Evolutionary conservation across 2,888 invertebrate genomes (phyloP).

Genomic region (Lochmaea capreae): DNA sequence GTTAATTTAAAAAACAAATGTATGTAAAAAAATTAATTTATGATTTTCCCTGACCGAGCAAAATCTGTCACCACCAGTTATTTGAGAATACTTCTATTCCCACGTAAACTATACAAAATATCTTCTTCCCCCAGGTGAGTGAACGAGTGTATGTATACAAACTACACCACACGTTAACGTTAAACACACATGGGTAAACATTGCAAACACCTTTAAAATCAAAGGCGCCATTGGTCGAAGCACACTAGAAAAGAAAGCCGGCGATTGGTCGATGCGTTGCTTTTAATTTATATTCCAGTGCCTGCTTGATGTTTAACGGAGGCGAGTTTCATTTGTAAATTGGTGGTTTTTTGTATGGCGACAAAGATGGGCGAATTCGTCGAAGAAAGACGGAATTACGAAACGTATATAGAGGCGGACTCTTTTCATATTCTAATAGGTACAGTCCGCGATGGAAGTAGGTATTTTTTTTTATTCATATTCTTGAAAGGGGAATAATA

Average conservation of each 20-base stretch:
- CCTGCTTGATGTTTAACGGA: conserved; percentile 55
- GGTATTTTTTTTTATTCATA: conserved; percentile 19
- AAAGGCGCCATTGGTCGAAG: conserved; percentile 56
- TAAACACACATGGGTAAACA: conserved; percentile 39
- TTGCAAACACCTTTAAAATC: conserved; percentile 40
- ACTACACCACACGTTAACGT: conserved; percentile 10
- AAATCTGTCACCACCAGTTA: not conserved
- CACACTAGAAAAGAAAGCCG: conserved; percentile 49
- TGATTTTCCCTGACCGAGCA: conserved; percentile 15
- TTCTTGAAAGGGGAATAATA: conserved; percentile 10
- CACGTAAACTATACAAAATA: not conserved
- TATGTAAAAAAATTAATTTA: not conserved
- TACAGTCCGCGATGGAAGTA: conserved; percentile 48
- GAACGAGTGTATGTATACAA: conserved; percentile 12
- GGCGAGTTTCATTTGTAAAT: conserved; percentile 61
- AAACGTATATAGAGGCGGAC: conserved; percentile 52
- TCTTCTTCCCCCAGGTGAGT: conserved; percentile 17
- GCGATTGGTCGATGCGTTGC: conserved; percentile 56
- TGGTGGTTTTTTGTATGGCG: conserved; percentile 56
- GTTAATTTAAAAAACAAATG: not conserved
- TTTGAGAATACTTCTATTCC: not conserved
- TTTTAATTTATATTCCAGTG: conserved; percentile 63
- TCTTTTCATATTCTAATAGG: conserved; percentile 54
- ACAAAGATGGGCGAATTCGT: conserved; percentile 48
- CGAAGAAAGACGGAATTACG: conserved; percentile 37